Evolutionary conservation across 30 jellyfish, hydroid and myxozoan genomes (phyloP).

Genomic region (Aurelia sp.): DNA sequence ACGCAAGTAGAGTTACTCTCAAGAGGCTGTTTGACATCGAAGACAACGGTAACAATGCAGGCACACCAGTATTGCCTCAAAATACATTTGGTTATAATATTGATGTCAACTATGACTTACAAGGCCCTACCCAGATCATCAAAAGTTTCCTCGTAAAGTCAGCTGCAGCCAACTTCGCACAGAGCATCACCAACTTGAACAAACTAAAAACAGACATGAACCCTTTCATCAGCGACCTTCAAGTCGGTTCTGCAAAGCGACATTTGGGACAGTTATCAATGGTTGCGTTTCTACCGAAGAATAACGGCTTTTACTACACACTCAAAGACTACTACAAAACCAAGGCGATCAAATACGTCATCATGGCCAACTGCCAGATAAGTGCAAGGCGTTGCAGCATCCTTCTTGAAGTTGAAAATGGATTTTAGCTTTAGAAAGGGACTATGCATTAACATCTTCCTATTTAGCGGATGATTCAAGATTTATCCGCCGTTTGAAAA

Average conservation of each 20-base stretch:
- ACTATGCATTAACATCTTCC: too few species aligned
- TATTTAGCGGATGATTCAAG: not conserved
- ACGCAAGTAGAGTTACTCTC: constrained; percentile 15
- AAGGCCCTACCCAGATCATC: constrained; percentile 10
- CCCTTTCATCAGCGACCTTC: constrained; percentile 34
- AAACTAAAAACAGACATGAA: constrained; percentile 45
- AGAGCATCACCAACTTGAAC: constrained; percentile 13
- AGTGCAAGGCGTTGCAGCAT: constrained; percentile 15
- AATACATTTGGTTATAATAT: not conserved
- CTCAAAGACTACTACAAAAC: constrained; percentile 59
- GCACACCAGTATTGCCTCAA: constrained; percentile 6
- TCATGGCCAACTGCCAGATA: constrained; percentile 48
- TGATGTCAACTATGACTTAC: not conserved
- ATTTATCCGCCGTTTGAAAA: not conserved
- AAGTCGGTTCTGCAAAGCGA: constrained; percentile 58
- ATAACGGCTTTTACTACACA: constrained; percentile 59
- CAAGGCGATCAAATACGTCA: constrained; percentile 1
- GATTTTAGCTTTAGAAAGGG: not conserved
- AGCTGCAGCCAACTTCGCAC: constrained; percentile 1
- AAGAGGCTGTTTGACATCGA: constrained; percentile 42
- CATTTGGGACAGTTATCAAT: constrained; percentile 46
- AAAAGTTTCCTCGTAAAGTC: constrained; percentile 5
- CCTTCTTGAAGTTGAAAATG: constrained; percentile 23
- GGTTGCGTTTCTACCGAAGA: constrained; percentile 59
- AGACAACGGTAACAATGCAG: constrained; percentile 22